Percentiles rank a stretch among this genome's conserved stretches.
These are phyloP conservation scores for Donacobius atricapilla DNA, from an alignment of 2,113 vertebrate species.

Conservation along the genomic window DNA sequence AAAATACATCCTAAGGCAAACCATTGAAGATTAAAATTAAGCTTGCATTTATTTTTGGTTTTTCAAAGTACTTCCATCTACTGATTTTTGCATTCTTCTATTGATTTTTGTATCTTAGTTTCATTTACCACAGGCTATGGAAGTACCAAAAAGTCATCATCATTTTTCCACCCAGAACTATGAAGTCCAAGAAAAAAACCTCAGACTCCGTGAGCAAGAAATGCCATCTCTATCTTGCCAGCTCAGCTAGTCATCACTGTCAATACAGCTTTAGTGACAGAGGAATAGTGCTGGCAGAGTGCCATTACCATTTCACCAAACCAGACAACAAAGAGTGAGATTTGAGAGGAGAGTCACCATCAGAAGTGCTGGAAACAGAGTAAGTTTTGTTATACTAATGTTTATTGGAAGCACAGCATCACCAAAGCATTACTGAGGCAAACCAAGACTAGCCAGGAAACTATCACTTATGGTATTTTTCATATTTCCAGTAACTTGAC, in stretches of 20 bases:
- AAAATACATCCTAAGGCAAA: neutral
- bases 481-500: conserved; percentile 37
- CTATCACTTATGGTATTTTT: neutral
- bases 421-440: conserved; percentile 61
- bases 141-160: neutral
- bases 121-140: neutral
- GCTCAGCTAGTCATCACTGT: neutral
- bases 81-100: neutral
- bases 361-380: conserved; percentile 41
- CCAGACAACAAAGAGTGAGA: conserved; percentile 34
- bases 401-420: conserved; percentile 56
- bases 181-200: neutral
- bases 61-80: neutral
- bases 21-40: neutral
- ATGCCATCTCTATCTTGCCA: neutral
- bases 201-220: neutral
- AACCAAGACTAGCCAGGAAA: conserved; percentile 59
- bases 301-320: conserved; percentile 23
- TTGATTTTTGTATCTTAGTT: neutral
- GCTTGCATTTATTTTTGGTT: neutral
- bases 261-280: neutral
- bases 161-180: neutral
- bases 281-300: neutral
- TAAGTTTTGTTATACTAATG: conserved; percentile 13
- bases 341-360: conserved; percentile 18